These are phyloP conservation scores for Aspidiotus destructor DNA, from an alignment of 2,888 invertebrate species.

Conservation along the genomic window DNA sequence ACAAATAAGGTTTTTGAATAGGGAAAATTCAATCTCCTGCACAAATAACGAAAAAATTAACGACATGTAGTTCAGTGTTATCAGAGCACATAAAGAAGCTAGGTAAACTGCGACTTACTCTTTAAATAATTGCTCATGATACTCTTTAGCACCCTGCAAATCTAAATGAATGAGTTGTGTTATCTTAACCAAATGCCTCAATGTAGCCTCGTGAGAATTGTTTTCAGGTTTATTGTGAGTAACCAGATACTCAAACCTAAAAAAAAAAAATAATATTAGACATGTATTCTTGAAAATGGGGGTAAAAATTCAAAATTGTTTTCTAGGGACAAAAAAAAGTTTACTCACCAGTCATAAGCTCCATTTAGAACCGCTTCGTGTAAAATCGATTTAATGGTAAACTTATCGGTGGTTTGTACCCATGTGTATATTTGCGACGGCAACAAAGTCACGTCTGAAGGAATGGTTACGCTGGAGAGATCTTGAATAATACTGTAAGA, in stretches of 20 bases:
- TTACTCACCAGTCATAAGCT: slow-evolving; percentile 60
- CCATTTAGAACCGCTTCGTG: slow-evolving; percentile 63
- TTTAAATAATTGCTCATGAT: slow-evolving; percentile 71
- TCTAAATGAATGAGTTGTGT: slow-evolving; percentile 72
- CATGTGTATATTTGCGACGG: slow-evolving; percentile 60
- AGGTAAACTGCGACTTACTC: slow-evolving; percentile 54
- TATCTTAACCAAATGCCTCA: slow-evolving; percentile 71
- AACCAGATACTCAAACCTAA: slow-evolving; percentile 57
- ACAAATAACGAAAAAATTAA: slow-evolving; percentile 1
- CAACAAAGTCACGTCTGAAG: slow-evolving; percentile 57
- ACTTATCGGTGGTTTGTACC: slow-evolving; percentile 45
- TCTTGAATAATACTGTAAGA: slow-evolving; percentile 54
- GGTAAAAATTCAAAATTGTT: not conserved
- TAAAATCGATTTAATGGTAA: slow-evolving; percentile 53
- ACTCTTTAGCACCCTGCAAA: slow-evolving; percentile 67
- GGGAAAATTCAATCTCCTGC: slow-evolving; percentile 58
- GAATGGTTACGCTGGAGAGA: slow-evolving; percentile 52
- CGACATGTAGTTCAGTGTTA: not conserved
- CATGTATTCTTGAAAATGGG: not conserved
- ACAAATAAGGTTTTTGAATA: slow-evolving; percentile 64
- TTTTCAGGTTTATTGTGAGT: slow-evolving; percentile 57
- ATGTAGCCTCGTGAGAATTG: slow-evolving; percentile 55
- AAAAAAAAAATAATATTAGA: not conserved
- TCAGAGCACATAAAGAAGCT: too few species aligned
- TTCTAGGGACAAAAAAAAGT: not conserved